phyloP scores from a whole-genome alignment of 2,888 invertebrate species.

The Leptodirus hochenwartii region DNA sequence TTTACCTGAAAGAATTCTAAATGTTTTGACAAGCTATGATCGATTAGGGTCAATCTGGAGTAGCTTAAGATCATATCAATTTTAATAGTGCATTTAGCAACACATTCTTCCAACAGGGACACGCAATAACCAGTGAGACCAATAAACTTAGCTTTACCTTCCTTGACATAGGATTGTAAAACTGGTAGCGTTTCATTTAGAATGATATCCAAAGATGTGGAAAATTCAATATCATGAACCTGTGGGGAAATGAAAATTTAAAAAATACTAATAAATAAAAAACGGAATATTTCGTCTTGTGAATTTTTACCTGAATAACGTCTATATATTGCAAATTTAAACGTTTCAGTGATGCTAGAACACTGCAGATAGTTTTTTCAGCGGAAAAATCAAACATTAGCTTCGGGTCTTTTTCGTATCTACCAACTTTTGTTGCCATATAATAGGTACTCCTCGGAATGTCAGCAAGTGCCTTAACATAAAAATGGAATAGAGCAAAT shows the following conservation, averaged over 20 bases:
- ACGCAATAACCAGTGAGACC: conserved; percentile 81
- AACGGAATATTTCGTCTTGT: conserved; percentile 4
- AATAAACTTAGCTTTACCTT: conserved; percentile 58
- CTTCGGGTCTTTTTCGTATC: conserved; percentile 51
- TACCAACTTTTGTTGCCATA: conserved; percentile 81
- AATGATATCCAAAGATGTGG: conserved; percentile 52
- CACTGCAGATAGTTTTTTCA: conserved; percentile 52
- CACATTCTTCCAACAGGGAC: conserved; percentile 50
- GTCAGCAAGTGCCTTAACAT: too few species aligned
- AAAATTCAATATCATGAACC: conserved; percentile 90
- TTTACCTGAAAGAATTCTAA: conserved; percentile 56
- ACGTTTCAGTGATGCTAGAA: conserved; percentile 53
- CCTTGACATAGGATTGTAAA: conserved; percentile 50
- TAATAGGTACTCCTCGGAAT: conserved; percentile 72
- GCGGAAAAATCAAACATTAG: conserved; percentile 76
- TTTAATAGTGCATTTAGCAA: conserved; percentile 37
- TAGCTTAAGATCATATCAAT: conserved; percentile 63
- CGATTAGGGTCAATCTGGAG: conserved; percentile 60
- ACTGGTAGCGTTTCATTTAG: conserved; percentile 75
- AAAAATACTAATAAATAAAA: too few species aligned
- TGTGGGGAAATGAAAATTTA: too few species aligned
- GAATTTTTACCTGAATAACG: conserved; percentile 77
- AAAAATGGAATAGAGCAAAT: conserved; percentile 68
- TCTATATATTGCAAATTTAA: conserved; percentile 73
- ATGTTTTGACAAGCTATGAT: conserved; percentile 56